Evolutionary conservation across 92 coral and sea anemone genomes (phyloP).

Genomic region (Phenganax stokvisi): DNA sequence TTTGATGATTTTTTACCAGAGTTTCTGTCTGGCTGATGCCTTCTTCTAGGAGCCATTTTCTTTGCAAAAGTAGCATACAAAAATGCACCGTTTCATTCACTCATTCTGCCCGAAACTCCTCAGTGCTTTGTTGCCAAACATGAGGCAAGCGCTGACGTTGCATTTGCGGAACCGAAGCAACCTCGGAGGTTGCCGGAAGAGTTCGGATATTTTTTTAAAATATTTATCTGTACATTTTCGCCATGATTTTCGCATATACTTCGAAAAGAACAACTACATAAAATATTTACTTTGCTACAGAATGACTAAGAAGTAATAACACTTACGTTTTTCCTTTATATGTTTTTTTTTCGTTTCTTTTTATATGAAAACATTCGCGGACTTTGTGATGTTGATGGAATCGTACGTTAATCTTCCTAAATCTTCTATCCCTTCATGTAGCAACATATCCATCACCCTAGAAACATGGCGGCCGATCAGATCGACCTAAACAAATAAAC

Average conservation of each 20-base stretch:
- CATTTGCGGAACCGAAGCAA: not conserved
- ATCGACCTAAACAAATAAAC: slow-evolving; percentile 13
- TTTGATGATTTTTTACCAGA: not conserved
- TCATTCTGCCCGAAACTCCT: not conserved
- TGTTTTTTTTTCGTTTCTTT: no score
- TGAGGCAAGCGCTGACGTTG: slow-evolving; percentile 3
- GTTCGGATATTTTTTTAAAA: not conserved
- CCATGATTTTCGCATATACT: not conserved
- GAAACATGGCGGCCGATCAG: slow-evolving; percentile 43
- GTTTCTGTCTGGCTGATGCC: not conserved
- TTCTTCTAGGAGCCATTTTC: slow-evolving; percentile 15
- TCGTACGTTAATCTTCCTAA: not conserved
- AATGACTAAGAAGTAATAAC: no score
- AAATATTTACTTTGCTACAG: no score
- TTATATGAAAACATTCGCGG: no score
- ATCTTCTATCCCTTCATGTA: not conserved
- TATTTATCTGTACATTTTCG: not conserved
- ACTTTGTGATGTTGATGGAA: not conserved
- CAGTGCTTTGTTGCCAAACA: not conserved
- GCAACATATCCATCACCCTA: slow-evolving; percentile 6
- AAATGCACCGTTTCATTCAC: not conserved
- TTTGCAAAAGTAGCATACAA: not conserved
- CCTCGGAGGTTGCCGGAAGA: not conserved
- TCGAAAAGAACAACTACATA: not conserved
- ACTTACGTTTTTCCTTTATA: no score